Evolutionary conservation across 2,113 vertebrate species (phyloP).

Genomic region (Chamaea fasciata): DNA sequence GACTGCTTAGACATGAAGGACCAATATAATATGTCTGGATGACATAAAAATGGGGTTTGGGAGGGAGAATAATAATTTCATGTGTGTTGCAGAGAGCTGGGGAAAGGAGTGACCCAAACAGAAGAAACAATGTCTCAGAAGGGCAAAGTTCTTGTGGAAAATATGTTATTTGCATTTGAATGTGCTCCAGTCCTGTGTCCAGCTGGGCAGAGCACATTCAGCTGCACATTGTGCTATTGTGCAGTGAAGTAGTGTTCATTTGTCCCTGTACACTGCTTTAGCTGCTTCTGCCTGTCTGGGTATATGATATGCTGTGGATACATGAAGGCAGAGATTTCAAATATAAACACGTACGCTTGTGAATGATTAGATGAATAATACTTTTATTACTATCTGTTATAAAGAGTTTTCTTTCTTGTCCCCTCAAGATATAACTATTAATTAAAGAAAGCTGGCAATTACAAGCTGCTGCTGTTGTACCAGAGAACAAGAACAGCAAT

Average conservation of each 20-base stretch:
- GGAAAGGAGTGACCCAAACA: not conserved
- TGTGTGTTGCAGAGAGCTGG: not conserved
- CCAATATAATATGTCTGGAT: not conserved
- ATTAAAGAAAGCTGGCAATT: constrained; percentile 69
- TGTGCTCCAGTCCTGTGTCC: not conserved
- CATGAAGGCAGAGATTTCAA: not conserved
- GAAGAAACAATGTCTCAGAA: not conserved
- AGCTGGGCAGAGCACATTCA: not conserved
- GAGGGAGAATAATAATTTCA: not conserved
- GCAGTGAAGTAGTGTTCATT: not conserved
- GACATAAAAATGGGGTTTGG: not conserved
- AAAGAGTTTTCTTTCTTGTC: constrained; percentile 59
- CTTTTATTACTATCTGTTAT: constrained; percentile 64
- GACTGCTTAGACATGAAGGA: not conserved
- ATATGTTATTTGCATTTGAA: constrained; percentile 49
- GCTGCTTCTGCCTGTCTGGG: not conserved
- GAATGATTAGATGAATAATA: constrained; percentile 69
- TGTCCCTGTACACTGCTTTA: not conserved
- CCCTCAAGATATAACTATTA: constrained; percentile 59
- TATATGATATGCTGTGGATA: not conserved
- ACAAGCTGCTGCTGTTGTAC: constrained; percentile 45
- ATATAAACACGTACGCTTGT: constrained; percentile 49
- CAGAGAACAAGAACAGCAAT: constrained; percentile 13
- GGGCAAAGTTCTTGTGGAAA: not conserved
- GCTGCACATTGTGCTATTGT: not conserved